Conservation (phyloP, 2,797 vertebrate species). For the Enteromius treurensis region DNA sequence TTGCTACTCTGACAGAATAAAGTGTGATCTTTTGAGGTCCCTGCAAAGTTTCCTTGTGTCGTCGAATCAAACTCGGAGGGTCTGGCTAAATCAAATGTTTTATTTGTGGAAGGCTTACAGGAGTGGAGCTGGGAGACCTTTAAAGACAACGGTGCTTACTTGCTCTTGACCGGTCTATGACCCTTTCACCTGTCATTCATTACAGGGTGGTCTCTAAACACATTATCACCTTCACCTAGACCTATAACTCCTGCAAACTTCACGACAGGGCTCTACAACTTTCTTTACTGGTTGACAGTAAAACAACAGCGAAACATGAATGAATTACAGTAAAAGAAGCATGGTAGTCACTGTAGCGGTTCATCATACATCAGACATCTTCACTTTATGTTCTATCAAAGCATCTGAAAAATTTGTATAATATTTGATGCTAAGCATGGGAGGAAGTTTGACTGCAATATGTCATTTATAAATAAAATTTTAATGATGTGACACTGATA, state of each 20-base stretch:
- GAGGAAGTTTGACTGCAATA: not conserved
- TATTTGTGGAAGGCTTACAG: conserved; percentile 48
- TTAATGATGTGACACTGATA: not conserved
- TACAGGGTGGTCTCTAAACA: conserved; percentile 49
- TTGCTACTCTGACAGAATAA: conserved; percentile 51
- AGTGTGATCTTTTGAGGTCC: conserved; percentile 51
- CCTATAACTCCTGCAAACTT: conserved; percentile 65
- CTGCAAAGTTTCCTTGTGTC: conserved; percentile 52
- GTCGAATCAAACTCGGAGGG: conserved; percentile 21
- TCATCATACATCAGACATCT: not conserved
- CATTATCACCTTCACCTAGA: conserved; percentile 53
- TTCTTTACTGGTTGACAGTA: conserved; percentile 62
- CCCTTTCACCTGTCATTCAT: conserved; percentile 51
- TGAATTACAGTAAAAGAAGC: not conserved
- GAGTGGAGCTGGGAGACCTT: conserved; percentile 46
- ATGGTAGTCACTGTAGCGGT: not conserved
- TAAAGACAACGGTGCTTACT: conserved; percentile 42
- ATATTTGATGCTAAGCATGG: not conserved
- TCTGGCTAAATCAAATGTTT: conserved; percentile 21
- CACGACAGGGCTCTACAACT: conserved; percentile 60
- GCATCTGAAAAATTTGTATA: not conserved
- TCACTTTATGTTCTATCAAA: not conserved
- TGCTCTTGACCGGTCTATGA: conserved; percentile 49
- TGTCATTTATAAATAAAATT: not conserved
- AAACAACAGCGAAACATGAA: conserved; percentile 56